Evolutionary conservation across 2,888 invertebrate genomes (phyloP).

Genomic region (Caenorhabditis angaria): DNA sequence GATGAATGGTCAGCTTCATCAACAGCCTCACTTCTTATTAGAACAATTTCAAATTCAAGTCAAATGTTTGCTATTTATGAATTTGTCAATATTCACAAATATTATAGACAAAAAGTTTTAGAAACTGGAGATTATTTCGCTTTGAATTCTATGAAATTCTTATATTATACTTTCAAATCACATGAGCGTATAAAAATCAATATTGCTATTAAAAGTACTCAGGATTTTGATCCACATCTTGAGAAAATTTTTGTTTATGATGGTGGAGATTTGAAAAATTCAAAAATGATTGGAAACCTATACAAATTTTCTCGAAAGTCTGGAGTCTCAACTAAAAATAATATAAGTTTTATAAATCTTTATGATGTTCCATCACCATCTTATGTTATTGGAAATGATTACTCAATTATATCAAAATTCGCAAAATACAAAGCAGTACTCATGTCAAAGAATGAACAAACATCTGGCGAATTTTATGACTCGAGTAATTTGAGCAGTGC

Average conservation of each 20-base stretch:
- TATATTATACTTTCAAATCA: slow-evolving; percentile 25
- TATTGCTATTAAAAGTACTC: slow-evolving; percentile 31
- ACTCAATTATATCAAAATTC: slow-evolving; percentile 22
- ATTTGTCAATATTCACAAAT: slow-evolving; percentile 28
- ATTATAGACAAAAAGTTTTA: slow-evolving; percentile 18
- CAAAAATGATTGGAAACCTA: slow-evolving; percentile 18
- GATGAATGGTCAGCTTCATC: slow-evolving; percentile 26
- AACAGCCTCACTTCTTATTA: slow-evolving; percentile 16
- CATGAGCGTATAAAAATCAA: slow-evolving; percentile 15
- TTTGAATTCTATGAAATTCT: slow-evolving; percentile 19
- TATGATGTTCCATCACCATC: slow-evolving; percentile 25
- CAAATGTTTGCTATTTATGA: slow-evolving; percentile 42
- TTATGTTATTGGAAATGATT: slow-evolving; percentile 31
- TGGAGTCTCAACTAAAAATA: slow-evolving; percentile 4
- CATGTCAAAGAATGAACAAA: slow-evolving; percentile 27
- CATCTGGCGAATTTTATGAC: slow-evolving; percentile 31
- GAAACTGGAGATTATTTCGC: slow-evolving; percentile 31
- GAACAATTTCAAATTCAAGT: slow-evolving; percentile 21
- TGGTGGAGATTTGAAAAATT: slow-evolving; percentile 21
- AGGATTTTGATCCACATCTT: slow-evolving; percentile 25
- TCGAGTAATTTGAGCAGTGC: slow-evolving; percentile 26
- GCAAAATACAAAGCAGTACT: slow-evolving; percentile 36
- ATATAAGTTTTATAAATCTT: slow-evolving; percentile 23
- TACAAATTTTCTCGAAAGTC: slow-evolving; percentile 18
- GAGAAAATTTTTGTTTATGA: slow-evolving; percentile 35